Evolutionary conservation across 2,113 vertebrate genomes (phyloP), one percentile per base, ranked within the genome.

Genomic region (Vimba vimba): DNA sequence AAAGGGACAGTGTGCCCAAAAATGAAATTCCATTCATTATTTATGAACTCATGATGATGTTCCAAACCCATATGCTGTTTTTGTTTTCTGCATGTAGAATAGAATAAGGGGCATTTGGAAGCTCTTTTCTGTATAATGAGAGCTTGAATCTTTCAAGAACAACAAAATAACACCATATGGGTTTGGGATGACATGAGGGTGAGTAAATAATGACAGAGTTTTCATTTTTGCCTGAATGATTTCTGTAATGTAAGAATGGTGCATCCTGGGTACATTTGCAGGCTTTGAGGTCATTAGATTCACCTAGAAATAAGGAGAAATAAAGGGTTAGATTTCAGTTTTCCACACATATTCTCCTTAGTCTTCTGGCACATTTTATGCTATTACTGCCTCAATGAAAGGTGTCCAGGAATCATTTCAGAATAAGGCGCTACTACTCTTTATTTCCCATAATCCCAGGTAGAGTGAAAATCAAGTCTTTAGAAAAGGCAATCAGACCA

Each of bases 341-440:
- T 47, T 27, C 2, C 15, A 4, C 71, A 47, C 36, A 39, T 23
- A 39, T 74, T 74, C 71, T 25, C 23, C 23, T 25, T 47, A 47
- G 71, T 74, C 39, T 47, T n/a, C 39, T 47, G 43, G 71, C n/a
- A 74, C 36, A 73, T 73, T n/a, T 73, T n/a, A 73, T 73, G 69
- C 39, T 73, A 45, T 73, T 73, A n/a, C 23, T 47, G 71, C 71
- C 43, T 25, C 45, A n/a, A n/a, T 74, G 69, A 74, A 74, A 23
- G 23, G 21, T 45, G 23, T 30, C 74, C 6, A 8, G 30, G 4
- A 30, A 27, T 75, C n/a, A 75, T 47, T 75, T 21, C 52, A 55
- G 15, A 27, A 47, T 75, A 45, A 50, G n/a, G 43, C 43, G 47
- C n/a, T 7, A 50, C 73, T 47, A 25, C 15, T 76, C 6, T 36